Evolutionary conservation across 2,113 vertebrate genomes (phyloP), one percentile per base, ranked within the genome.

Genomic region (Scophthalmus maximus): DNA sequence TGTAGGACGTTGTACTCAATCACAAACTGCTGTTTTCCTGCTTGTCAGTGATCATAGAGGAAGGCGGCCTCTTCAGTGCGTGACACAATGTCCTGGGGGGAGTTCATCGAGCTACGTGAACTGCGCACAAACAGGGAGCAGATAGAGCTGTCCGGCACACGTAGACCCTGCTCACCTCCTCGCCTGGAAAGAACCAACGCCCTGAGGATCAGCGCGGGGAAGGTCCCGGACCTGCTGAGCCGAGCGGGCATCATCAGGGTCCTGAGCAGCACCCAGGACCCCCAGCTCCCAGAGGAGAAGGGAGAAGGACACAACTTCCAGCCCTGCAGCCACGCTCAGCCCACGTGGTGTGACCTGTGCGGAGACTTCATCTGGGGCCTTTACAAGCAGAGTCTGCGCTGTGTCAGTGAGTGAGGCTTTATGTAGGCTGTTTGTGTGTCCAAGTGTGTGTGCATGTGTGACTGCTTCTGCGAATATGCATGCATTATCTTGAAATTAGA

Each of bases 321-420:
- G 67, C 94, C 95, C 9, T 94, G 94, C 81, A 94, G 95, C 78
- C 94, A 96, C 61, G 91, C 94, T 38, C 94, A 95, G 70, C 94
- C 95, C 42, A 95, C 95, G 47, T 99, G 97, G 96, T 99, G 97
- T 57, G 97, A 99, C 87, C 94, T 97, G 83, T 98, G 97, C 68
- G 97, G 97, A 6, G 96, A 98, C 61, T 98, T 98, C 91, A 95
- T 99, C 89, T 99, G 97, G 97, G 97, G 97, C 40, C 90, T 97
- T 49, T 96, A 96, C 93, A 95, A 95, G 84, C 97, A 96, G 93
- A 96, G 95, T 66, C 95, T 99, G 81, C 96, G 96, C 80, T 99
- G 97, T 90, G 81, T 90, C 86, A 90, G 97, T 99, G 93, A 95
- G 95, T 92, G 4, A 26, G 25, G n/a, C n/a, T 57, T 38, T 52